phyloP scores from a whole-genome alignment of 1,140 invertebrate genomes.

The Drosophila malerkotliana region DNA sequence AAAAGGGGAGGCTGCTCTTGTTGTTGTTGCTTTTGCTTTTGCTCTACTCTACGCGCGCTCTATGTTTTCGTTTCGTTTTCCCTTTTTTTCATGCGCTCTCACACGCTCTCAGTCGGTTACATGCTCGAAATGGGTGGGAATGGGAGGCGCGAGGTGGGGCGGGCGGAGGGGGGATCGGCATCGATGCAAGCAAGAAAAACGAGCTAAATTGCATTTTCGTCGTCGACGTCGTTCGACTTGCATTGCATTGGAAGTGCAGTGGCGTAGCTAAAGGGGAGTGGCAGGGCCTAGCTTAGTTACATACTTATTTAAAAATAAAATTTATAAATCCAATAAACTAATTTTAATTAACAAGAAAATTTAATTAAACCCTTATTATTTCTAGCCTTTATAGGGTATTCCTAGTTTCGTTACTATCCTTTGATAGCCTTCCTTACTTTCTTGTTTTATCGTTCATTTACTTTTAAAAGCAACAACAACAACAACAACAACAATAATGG shows the following conservation, averaged over 20 bases:
- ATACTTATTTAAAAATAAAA: too few species aligned
- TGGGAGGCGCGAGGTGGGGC: conserved; percentile 23
- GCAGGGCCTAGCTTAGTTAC: too few species aligned
- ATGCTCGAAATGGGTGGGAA: conserved; percentile 44
- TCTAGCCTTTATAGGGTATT: conserved; percentile 14
- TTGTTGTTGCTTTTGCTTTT: conserved; percentile 27
- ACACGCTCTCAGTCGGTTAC: conserved; percentile 30
- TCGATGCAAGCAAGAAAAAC: conserved; percentile 76
- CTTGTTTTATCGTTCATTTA: conserved; percentile 77
- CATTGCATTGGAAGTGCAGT: conserved; percentile 45
- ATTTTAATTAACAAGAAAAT: too few species aligned
- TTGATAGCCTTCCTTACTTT: conserved; percentile 52
- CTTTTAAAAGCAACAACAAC: conserved; percentile 68
- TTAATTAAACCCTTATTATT: not conserved
- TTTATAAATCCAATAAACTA: too few species aligned
- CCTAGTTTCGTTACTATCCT: conserved; percentile 1
- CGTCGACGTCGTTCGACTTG: conserved; percentile 57
- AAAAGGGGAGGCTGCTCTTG: conserved; percentile 38
- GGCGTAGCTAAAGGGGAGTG: conserved; percentile 30
- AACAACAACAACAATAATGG: conserved; percentile 39
- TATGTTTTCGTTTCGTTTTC: conserved; percentile 79
- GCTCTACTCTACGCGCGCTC: conserved; percentile 62
- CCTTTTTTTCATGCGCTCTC: conserved; percentile 69
- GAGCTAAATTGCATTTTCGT: conserved; percentile 81
- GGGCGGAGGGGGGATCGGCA: conserved; percentile 15